Percentiles rank a stretch among this genome's conserved stretches.
Conservation (phyloP, 2,113 vertebrate species). For the Ranitomeya variabilis region DNA sequence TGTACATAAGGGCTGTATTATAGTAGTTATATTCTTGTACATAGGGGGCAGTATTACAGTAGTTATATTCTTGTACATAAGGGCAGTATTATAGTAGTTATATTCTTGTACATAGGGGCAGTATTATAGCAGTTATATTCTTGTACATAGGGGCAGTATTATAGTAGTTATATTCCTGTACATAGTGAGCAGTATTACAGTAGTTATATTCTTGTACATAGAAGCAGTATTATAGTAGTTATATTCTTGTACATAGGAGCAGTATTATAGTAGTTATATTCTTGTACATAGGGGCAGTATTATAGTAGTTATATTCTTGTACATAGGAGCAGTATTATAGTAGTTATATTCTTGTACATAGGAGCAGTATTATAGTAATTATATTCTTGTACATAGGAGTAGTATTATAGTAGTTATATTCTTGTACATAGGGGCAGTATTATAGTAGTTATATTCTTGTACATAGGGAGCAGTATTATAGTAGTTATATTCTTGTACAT, state of each 20-base stretch:
- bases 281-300: background rate
- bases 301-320: conserved; percentile 1
- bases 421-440: no score
- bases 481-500: background rate
- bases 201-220: no score
- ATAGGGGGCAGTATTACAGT: background rate
- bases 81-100: background rate
- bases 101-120: background rate
- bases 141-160: background rate
- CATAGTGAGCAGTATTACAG: background rate
- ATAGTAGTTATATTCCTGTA: background rate
- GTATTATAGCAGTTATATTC: conserved; percentile 5
- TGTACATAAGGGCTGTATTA: background rate
- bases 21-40: background rate
- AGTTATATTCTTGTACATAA: background rate
- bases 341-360: no score
- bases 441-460: background rate
- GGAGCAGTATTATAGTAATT: background rate
- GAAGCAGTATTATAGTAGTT: background rate
- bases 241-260: background rate
- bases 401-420: background rate
- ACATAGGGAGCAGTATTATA: background rate
- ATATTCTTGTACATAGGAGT: background rate
- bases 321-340: background rate
- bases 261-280: conserved; percentile 8